These are phyloP conservation scores for Sinelater perroti DNA, from an alignment of 2,888 invertebrate species.

Conservation along the genomic window DNA sequence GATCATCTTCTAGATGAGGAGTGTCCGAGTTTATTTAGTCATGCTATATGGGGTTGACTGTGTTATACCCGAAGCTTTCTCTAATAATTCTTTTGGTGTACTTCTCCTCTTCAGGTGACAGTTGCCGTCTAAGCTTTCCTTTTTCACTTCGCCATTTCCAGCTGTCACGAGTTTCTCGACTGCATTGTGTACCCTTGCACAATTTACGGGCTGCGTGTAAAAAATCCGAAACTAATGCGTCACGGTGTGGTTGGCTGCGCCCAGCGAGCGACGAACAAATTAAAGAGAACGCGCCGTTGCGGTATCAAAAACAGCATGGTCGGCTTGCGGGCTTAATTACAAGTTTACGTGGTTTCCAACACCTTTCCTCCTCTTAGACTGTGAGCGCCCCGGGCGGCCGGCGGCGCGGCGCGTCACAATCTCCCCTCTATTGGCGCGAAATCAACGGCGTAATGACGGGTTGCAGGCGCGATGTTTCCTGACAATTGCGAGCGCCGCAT, in stretches of 20 bases:
- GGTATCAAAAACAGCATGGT: conserved; percentile 30
- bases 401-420: conserved; percentile 17
- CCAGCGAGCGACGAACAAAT: conserved; percentile 12
- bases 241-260: conserved; percentile 11
- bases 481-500: conserved; percentile 41
- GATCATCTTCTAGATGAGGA: too few relatives aligned
- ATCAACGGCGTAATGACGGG: conserved; percentile 38
- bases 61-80: too few relatives aligned
- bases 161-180: too few relatives aligned
- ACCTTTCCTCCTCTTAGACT: conserved; percentile 28
- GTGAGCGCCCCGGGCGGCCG: not conserved
- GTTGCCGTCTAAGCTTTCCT: too few relatives aligned
- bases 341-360: conserved; percentile 32
- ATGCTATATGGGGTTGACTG: too few relatives aligned
- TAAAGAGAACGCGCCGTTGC: conserved; percentile 4
- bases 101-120: too few relatives aligned
- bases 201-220: too few relatives aligned
- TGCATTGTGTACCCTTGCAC: too few relatives aligned
- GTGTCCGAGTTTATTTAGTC: too few relatives aligned
- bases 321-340: conserved; percentile 33
- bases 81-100: too few relatives aligned
- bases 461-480: conserved; percentile 36
- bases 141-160: too few relatives aligned
- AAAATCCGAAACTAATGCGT: too few relatives aligned
- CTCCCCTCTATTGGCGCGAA: conserved; percentile 24